Conservation (phyloP, 2,113 vertebrate genomes). For the Carollia perspicillata region DNA sequence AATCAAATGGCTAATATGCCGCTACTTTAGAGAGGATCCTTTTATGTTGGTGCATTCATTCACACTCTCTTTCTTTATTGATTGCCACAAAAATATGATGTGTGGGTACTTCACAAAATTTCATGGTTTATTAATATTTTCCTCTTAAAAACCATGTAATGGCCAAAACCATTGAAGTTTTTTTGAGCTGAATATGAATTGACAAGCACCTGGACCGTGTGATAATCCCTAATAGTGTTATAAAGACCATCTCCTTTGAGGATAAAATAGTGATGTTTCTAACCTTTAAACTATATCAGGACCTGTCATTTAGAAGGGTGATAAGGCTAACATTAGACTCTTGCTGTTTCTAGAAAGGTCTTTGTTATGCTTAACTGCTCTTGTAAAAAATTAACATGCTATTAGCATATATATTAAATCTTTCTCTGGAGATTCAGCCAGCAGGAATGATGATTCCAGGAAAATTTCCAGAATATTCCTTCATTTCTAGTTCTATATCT, state of each 20-base stretch:
- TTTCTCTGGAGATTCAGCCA: neutral
- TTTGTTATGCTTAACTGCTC: neutral
- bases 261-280: slow-evolving; percentile 15
- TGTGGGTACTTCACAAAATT: neutral
- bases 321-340: neutral
- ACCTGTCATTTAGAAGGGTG: neutral
- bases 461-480: neutral
- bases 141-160: neutral
- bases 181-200: slow-evolving; percentile 9
- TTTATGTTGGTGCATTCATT: neutral
- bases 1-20: neutral
- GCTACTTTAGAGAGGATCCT: neutral
- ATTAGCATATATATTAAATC: slow-evolving; percentile 35
- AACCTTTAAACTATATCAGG: neutral
- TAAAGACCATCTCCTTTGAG: neutral
- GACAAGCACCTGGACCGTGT: neutral
- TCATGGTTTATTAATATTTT: neutral
- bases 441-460: slow-evolving; percentile 12
- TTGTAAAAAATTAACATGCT: slow-evolving; percentile 34
- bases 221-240: neutral
- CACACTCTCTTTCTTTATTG: neutral
- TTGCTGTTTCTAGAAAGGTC: slow-evolving; percentile 21
- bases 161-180: slow-evolving; percentile 22
- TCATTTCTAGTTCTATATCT: neutral
- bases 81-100: neutral